Evolutionary conservation across 2,797 vertebrate genomes (phyloP), one percentile per base, ranked within the genome.

Genomic region (Molothrus aeneus): DNA sequence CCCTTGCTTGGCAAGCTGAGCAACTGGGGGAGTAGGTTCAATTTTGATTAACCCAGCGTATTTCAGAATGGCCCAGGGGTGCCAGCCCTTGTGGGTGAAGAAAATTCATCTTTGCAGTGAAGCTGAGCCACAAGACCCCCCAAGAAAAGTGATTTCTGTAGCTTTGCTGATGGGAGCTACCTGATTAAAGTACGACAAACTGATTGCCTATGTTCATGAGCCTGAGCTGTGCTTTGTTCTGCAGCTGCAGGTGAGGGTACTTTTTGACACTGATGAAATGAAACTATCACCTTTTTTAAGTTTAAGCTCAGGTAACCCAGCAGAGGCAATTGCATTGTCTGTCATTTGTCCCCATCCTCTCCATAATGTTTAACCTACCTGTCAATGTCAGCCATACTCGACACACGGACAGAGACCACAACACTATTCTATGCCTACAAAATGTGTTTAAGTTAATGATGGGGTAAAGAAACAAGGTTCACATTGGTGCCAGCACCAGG

Each of bases 231-330:
- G 45, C 72, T 66, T 56, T n/a, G 34, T 51, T 86, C 75, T 90
- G 47, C 57, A 90, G 51, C 17, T 70, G 78, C 31, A 77, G 51
- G 50, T 86, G 56, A 88, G 72, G 56, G 29, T 80, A 63, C 16
- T 31, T 83, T 94, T 59, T 83, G 73, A 86, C 70, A 71, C 83
- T 83, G 61, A 77, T 57, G 43, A 94, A 93, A 92, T 25, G 78
- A 81, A 92, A 84, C 28, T 6, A 2, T 68, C 80, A 60, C 65
- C 38, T 81, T 83, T 92, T 53, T 17, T 42, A 73, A 61, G 6
- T 90, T 86, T 90, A 86, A 93, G 63, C 73, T 94, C 70, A 75
- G 69, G 82, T 81, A 92, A 80, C 45, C 38, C 66, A 92, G 34
- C 54, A 45, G 50, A 74, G 64, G 32, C 85, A 73, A 91, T 78